Evolutionary conservation across 1,140 invertebrate species (phyloP).

Genomic region (Heliconius hermathena): DNA sequence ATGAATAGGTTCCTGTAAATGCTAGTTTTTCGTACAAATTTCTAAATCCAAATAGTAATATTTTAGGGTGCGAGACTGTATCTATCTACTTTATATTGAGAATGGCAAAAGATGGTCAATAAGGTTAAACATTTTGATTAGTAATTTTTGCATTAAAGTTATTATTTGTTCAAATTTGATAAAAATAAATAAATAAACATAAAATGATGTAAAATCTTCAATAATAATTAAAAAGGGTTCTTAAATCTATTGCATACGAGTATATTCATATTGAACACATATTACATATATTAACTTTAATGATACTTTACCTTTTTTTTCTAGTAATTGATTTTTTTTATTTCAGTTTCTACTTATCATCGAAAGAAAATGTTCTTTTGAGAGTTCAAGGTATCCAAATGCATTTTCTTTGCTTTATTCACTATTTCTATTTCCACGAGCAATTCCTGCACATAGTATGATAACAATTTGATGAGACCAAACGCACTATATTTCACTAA

Average conservation of each 20-base stretch:
- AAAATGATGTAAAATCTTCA: background rate
- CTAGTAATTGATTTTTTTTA: conserved; percentile 43
- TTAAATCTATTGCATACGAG: background rate
- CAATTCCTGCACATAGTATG: background rate
- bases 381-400: conserved; percentile 56
- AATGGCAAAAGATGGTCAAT: background rate
- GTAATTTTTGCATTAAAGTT: too few relatives aligned
- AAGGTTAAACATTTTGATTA: background rate
- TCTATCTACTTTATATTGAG: background rate
- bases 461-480: background rate
- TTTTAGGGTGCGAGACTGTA: background rate
- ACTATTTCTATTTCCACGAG: background rate
- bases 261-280: background rate
- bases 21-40: conserved; percentile 28
- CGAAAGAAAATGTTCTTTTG: conserved; percentile 65
- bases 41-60: conserved; percentile 17
- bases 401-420: conserved; percentile 17
- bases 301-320: background rate
- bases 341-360: conserved; percentile 59
- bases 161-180: too few relatives aligned
- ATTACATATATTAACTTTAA: background rate
- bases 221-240: too few relatives aligned
- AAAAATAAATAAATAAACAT: background rate
- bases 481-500: background rate
- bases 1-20: conserved; percentile 43